Percentiles rank a stretch among this genome's conserved stretches.
These are phyloP conservation scores for Aurelia aurita complex sp. Pacific DNA, from an alignment of 30 jellyfish, hydroid and myxozoan genomes.

Conservation along the genomic window DNA sequence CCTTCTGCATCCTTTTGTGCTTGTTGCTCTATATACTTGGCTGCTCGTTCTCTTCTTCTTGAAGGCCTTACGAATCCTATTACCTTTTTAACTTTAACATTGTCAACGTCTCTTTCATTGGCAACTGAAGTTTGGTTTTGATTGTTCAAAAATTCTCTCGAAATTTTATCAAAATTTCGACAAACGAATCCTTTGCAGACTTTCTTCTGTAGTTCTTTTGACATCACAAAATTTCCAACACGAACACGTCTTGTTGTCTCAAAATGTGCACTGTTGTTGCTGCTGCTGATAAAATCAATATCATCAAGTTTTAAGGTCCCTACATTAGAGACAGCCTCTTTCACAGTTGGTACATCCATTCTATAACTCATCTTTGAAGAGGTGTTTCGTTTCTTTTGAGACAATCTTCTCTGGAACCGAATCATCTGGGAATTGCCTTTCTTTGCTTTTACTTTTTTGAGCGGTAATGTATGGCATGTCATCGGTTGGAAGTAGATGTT, in stretches of 20 bases:
- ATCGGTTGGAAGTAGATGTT: constrained; percentile 52
- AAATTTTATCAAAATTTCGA: background rate
- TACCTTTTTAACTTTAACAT: background rate
- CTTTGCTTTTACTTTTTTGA: background rate
- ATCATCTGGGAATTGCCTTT: constrained; percentile 15
- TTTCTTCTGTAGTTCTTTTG: constrained; percentile 6
- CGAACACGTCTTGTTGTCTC: constrained; percentile 9
- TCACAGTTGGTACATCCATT: constrained; percentile 10
- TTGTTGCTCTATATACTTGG: background rate
- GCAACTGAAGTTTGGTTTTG: background rate
- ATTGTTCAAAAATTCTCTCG: background rate
- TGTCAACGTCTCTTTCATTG: background rate
- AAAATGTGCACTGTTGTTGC: background rate
- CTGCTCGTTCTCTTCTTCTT: background rate
- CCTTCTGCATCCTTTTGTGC: background rate
- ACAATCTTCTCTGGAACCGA: background rate
- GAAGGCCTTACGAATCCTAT: constrained; percentile 1
- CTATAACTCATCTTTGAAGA: background rate
- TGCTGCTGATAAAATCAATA: background rate
- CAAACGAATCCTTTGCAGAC: constrained; percentile 47
- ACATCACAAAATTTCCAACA: constrained; percentile 37
- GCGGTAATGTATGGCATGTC: constrained; percentile 42
- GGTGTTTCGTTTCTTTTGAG: background rate
- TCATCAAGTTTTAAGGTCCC: constrained; percentile 21
- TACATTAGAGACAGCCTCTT: background rate